phyloP scores from a whole-genome alignment of 2,113 vertebrate genomes.

The Grus americana region DNA sequence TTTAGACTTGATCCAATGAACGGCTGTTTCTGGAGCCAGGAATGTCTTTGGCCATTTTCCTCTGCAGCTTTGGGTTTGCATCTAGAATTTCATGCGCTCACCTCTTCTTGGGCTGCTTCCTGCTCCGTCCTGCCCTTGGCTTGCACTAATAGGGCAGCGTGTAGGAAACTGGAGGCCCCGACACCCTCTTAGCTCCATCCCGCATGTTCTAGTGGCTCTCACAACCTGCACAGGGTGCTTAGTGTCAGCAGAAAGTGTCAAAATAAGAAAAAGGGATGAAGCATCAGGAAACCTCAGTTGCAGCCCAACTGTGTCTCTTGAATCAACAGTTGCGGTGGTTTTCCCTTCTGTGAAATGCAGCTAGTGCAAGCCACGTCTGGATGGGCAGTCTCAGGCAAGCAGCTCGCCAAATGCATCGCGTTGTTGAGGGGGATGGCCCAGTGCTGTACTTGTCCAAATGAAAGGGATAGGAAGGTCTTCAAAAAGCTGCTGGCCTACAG shows the following conservation, averaged over 20 bases:
- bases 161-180: not conserved
- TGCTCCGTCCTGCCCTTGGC: not conserved
- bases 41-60: not conserved
- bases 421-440: fast-evolving
- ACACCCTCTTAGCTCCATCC: not conserved
- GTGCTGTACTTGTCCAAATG: fast-evolving
- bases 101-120: not conserved
- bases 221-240: not conserved
- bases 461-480: not conserved
- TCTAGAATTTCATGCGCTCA: not conserved
- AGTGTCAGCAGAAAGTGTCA: not conserved
- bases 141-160: not conserved
- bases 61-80: not conserved
- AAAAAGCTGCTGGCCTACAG: not conserved
- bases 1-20: not conserved
- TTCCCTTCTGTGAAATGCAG: not conserved
- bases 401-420: not conserved
- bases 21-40: not conserved
- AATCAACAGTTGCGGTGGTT: not conserved
- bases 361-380: fast-evolving
- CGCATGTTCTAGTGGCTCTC: not conserved
- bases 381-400: not conserved
- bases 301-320: not conserved
- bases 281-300: not conserved
- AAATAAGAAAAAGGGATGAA: not conserved